These are phyloP conservation scores for Tichodroma muraria DNA, from an alignment of 2,113 vertebrate genomes.

Conservation along the genomic window DNA sequence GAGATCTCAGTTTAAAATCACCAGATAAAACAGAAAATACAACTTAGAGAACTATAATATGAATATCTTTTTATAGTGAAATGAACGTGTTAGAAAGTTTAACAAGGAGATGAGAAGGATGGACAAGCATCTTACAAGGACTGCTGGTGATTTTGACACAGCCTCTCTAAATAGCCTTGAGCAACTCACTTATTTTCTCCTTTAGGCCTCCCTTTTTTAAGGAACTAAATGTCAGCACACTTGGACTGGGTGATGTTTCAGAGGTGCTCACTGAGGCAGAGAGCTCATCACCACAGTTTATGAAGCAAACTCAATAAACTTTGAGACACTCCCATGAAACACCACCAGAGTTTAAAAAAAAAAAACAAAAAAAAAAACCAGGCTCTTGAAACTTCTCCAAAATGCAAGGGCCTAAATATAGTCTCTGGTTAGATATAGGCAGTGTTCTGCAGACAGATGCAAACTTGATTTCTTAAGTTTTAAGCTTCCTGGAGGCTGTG, in stretches of 20 bases:
- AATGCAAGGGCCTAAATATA: background rate
- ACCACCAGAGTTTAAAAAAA: background rate
- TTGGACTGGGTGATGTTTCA: background rate
- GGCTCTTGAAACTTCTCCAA: background rate
- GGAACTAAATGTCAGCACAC: background rate
- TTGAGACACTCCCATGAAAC: background rate
- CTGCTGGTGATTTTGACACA: background rate
- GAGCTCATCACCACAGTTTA: background rate
- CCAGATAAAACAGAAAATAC: background rate
- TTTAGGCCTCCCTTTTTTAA: background rate
- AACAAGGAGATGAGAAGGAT: background rate
- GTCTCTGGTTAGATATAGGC: background rate
- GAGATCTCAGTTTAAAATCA: background rate
- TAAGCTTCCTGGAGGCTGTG: constrained; percentile 18
- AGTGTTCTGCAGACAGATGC: background rate
- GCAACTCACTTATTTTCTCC: background rate
- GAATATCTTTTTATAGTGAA: background rate
- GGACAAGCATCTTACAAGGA: background rate
- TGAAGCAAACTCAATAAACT: background rate
- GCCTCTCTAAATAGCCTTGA: background rate
- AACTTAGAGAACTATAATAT: background rate
- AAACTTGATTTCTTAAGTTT: background rate
- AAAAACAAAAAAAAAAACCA: background rate
- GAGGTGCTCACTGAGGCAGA: background rate
- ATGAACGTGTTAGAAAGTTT: background rate